Conservation (phyloP, 2,888 invertebrate species). For the Meliscaeva auricollis region DNA sequence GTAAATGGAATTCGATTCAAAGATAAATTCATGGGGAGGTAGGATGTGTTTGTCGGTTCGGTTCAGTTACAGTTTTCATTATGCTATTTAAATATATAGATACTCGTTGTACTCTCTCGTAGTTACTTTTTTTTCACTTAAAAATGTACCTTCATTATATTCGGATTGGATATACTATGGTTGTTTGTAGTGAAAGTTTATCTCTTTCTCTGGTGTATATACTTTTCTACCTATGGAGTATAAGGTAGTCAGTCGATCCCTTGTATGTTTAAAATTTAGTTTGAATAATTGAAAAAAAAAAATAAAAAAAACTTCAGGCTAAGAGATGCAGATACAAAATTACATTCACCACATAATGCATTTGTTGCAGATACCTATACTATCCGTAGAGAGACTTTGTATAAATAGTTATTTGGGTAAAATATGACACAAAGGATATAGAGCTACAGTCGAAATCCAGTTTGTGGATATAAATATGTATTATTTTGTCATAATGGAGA, state of each 20-base stretch:
- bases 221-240: neutral
- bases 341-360: slow-evolving; percentile 69
- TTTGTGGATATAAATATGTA: neutral
- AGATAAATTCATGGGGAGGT: slow-evolving; percentile 52
- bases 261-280: slow-evolving; percentile 63
- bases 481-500: too few relatives aligned
- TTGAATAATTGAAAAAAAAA: neutral
- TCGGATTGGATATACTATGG: slow-evolving; percentile 10
- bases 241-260: slow-evolving; percentile 49
- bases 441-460: neutral
- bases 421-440: slow-evolving; percentile 23
- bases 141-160: slow-evolving; percentile 44
- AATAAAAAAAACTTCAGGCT: slow-evolving; percentile 41
- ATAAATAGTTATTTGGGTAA: slow-evolving; percentile 28
- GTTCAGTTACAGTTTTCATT: slow-evolving; percentile 56
- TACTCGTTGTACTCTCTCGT: neutral
- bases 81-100: slow-evolving; percentile 26
- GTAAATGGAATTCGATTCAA: slow-evolving; percentile 69
- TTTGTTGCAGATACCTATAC: slow-evolving; percentile 36
- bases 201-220: slow-evolving; percentile 7
- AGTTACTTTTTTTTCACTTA: neutral
- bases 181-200: slow-evolving; percentile 59
- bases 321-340: slow-evolving; percentile 65
- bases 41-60: slow-evolving; percentile 48
- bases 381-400: slow-evolving; percentile 2